phyloP scores from a whole-genome alignment of 2,113 vertebrate genomes.

The Rynchops niger region DNA sequence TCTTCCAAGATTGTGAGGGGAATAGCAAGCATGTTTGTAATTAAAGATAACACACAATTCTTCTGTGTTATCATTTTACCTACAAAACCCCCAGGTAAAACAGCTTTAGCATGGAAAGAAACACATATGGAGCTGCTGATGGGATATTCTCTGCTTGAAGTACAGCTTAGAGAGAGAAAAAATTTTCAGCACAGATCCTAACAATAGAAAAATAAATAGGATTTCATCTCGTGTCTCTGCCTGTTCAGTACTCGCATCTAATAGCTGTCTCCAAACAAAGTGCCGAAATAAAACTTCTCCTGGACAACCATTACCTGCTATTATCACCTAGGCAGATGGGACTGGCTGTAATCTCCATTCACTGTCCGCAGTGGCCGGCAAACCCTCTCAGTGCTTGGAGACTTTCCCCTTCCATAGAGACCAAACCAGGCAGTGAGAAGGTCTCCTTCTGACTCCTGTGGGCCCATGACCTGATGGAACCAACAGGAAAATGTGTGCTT shows the following conservation, averaged over 20 bases:
- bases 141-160: background rate
- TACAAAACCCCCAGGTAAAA: background rate
- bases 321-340: background rate
- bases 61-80: background rate
- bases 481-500: background rate
- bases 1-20: background rate
- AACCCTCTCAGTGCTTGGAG: background rate
- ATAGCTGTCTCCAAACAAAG: background rate
- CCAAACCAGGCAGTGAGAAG: background rate
- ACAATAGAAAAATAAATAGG: background rate
- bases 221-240: background rate
- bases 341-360: background rate
- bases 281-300: background rate
- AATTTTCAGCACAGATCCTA: background rate
- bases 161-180: background rate
- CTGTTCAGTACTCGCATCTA: background rate
- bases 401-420: background rate
- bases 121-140: background rate
- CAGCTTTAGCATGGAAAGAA: background rate
- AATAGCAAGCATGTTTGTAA: conserved; percentile 17
- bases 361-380: background rate
- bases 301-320: background rate
- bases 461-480: rapidly evolving
- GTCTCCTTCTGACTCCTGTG: background rate
- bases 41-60: conserved; percentile 13